phyloP scores from a whole-genome alignment of 2,888 invertebrate genomes.

The Brenthis hecate region DNA sequence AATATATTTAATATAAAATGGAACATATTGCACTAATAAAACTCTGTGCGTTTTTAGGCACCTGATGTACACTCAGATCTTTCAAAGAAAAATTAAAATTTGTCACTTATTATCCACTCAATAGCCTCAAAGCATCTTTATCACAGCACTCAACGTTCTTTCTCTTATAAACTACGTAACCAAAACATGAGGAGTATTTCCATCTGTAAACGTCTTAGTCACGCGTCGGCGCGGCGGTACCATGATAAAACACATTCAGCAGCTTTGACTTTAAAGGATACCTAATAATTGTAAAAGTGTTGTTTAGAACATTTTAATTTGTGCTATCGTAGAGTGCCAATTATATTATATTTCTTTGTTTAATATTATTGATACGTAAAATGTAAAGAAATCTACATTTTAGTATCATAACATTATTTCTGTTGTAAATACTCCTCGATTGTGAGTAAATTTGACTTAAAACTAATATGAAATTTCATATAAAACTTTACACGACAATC shows the following conservation, averaged over 20 bases:
- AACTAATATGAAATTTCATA: conserved; percentile 54
- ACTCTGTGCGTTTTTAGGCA: conserved; percentile 38
- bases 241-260: not conserved
- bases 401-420: not conserved
- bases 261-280: not conserved
- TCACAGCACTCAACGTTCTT: conserved; percentile 71
- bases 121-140: conserved; percentile 64
- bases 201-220: not conserved
- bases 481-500: conserved; percentile 42
- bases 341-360: not conserved
- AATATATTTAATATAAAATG: conserved; percentile 6
- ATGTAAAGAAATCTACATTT: no score
- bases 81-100: conserved; percentile 25
- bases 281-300: not conserved
- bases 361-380: not conserved
- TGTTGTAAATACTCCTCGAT: conserved; percentile 4
- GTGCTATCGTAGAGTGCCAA: not conserved
- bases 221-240: no score
- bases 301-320: not conserved
- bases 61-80: conserved; percentile 33
- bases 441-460: conserved; percentile 49
- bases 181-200: conserved; percentile 25
- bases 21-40: conserved; percentile 14
- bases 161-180: conserved; percentile 62
- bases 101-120: conserved; percentile 45